A percentile compares a stretch with the other conserved stretches of the same genome.
Conservation (phyloP, 2,113 vertebrate species). For the Zootoca vivipara region DNA sequence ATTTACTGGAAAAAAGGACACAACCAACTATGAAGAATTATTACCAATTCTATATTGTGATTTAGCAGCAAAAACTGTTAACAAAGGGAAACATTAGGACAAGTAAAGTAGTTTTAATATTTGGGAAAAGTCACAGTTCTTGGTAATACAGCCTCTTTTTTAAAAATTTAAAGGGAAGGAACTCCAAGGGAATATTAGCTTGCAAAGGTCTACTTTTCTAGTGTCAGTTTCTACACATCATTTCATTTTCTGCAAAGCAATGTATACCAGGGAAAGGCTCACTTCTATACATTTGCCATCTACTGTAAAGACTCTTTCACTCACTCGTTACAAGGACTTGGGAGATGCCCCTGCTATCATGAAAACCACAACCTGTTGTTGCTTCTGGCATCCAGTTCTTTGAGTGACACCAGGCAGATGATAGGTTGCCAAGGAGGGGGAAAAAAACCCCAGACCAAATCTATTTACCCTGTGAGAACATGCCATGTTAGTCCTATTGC, state of each 20-base stretch:
- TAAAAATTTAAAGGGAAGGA: conserved; percentile 72
- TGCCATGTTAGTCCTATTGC: conserved; percentile 92
- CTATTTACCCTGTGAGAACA: conserved; percentile 82
- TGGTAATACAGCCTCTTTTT: conserved; percentile 82
- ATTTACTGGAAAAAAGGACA: conserved; percentile 84
- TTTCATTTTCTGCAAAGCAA: conserved; percentile 76
- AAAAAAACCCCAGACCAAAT: conserved; percentile 63
- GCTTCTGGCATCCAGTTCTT: conserved; percentile 73
- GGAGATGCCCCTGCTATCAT: conserved; percentile 82
- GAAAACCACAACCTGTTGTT: conserved; percentile 85
- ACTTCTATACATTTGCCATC: conserved; percentile 80
- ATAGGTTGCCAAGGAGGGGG: conserved; percentile 77
- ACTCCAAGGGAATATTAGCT: conserved; percentile 75
- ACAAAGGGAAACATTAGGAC: conserved; percentile 86
- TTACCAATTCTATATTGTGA: conserved; percentile 91
- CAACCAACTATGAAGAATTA: conserved; percentile 84
- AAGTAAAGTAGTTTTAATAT: conserved; percentile 92
- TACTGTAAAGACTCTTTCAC: conserved; percentile 79
- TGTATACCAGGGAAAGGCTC: conserved; percentile 73
- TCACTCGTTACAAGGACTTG: conserved; percentile 84
- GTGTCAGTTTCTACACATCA: conserved; percentile 81
- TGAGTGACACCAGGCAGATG: conserved; percentile 70
- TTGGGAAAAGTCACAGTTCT: conserved; percentile 92
- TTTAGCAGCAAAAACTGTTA: conserved; percentile 99
- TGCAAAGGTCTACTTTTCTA: conserved; percentile 87